Evolutionary conservation across 2,888 invertebrate genomes (phyloP).

Genomic region (Limnephilus auricula): DNA sequence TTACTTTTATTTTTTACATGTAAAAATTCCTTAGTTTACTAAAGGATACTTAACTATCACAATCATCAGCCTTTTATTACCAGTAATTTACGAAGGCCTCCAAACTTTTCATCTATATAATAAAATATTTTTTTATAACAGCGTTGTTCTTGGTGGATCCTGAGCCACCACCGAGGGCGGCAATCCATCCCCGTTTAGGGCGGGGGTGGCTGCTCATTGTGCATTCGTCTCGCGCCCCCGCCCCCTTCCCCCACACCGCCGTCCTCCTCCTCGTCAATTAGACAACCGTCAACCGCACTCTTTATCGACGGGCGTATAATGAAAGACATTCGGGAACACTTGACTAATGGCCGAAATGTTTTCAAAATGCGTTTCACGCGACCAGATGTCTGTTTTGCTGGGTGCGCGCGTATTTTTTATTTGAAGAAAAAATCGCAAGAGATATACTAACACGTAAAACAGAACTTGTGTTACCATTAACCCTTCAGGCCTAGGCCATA

Average conservation of each 20-base stretch:
- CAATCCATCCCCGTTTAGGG: conserved; percentile 32
- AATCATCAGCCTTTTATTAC: neutral
- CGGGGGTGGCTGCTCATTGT: conserved; percentile 53
- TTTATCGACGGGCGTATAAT: conserved; percentile 44
- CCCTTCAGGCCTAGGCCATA: too few species aligned
- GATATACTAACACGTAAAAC: too few species aligned
- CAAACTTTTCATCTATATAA: neutral
- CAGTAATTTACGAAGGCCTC: neutral
- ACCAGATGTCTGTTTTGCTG: conserved; percentile 49
- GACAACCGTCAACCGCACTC: conserved; percentile 50
- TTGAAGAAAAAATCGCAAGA: neutral
- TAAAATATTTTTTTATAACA: neutral
- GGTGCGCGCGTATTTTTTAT: neutral
- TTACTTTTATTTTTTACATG: neutral
- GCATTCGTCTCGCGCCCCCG: conserved; percentile 48
- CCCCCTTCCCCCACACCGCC: neutral
- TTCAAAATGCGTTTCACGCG: conserved; percentile 63
- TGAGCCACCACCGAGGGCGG: neutral
- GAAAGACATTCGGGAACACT: conserved; percentile 47
- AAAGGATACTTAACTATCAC: neutral
- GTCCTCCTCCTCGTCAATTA: conserved; percentile 34
- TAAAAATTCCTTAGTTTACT: too few species aligned
- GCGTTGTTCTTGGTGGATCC: neutral
- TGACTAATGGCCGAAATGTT: conserved; percentile 53
- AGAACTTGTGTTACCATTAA: too few species aligned